These are phyloP conservation scores for Drosophila eohydei DNA, from an alignment of 2,888 invertebrate genomes.

Conservation along the genomic window DNA sequence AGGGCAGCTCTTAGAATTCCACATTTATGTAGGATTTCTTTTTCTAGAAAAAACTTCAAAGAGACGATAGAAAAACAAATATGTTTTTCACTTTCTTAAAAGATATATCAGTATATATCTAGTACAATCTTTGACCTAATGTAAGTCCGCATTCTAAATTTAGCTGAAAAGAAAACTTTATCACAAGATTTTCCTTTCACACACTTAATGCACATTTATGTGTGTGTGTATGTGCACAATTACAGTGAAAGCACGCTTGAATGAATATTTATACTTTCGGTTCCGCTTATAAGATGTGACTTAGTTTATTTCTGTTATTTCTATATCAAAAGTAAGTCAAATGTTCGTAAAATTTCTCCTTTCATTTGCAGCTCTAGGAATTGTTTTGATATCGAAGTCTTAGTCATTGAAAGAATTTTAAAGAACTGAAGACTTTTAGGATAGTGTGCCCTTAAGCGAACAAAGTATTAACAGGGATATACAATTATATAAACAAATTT, in stretches of 20 bases:
- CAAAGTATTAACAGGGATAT: not conserved
- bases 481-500: not conserved
- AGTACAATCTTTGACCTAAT: not conserved
- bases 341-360: not conserved
- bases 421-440: too few species aligned
- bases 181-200: not conserved
- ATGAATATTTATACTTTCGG: conserved; percentile 9
- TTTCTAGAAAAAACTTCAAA: too few species aligned
- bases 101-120: not conserved
- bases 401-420: too few species aligned
- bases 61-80: too few species aligned
- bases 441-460: too few species aligned
- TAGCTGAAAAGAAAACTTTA: not conserved
- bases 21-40: not conserved
- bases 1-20: not conserved
- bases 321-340: not conserved
- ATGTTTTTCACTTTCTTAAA: too few species aligned
- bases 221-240: not conserved
- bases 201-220: not conserved
- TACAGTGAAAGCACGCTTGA: conserved; percentile 11
- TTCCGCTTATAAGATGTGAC: conserved; percentile 7
- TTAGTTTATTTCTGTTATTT: not conserved
- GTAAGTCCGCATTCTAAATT: not conserved
- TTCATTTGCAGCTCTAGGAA: not conserved
- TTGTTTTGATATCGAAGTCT: not conserved